Conservation (phyloP, 1,140 invertebrate species). For the Mercenaria mercenaria region DNA sequence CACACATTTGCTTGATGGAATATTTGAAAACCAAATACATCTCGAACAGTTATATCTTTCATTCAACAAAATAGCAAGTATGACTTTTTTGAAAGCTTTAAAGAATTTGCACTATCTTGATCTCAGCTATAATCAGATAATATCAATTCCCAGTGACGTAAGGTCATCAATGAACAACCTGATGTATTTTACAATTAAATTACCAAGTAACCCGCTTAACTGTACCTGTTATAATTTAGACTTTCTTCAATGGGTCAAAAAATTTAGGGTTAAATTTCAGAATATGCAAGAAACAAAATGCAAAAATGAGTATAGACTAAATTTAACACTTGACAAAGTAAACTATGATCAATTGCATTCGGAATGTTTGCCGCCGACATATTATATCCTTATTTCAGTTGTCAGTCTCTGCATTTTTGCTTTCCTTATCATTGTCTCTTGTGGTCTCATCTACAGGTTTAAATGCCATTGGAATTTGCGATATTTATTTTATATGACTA, state of each 20-base stretch:
- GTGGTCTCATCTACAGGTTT: constrained; percentile 45
- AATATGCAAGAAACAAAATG: background rate
- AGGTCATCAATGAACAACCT: background rate
- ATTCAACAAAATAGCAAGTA: background rate
- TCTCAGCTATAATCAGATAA: background rate
- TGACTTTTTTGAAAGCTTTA: background rate
- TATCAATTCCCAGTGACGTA: background rate
- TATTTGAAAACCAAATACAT: background rate
- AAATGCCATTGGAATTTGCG: constrained; percentile 60
- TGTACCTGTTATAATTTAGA: constrained; percentile 1
- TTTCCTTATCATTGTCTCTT: background rate
- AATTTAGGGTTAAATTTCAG: background rate
- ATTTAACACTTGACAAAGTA: background rate
- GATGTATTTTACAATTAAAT: background rate
- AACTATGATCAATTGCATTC: background rate
- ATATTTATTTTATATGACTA: constrained; percentile 54
- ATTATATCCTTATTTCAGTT: background rate
- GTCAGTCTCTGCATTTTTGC: background rate
- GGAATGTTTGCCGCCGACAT: background rate
- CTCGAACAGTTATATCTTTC: background rate
- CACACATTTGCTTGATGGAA: background rate
- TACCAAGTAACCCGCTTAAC: background rate
- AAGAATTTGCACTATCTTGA: background rate
- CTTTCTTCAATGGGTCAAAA: background rate
- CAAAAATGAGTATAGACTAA: background rate